These are phyloP conservation scores for Pollenia angustigena DNA, from an alignment of 2,888 invertebrate genomes.

Conservation along the genomic window DNA sequence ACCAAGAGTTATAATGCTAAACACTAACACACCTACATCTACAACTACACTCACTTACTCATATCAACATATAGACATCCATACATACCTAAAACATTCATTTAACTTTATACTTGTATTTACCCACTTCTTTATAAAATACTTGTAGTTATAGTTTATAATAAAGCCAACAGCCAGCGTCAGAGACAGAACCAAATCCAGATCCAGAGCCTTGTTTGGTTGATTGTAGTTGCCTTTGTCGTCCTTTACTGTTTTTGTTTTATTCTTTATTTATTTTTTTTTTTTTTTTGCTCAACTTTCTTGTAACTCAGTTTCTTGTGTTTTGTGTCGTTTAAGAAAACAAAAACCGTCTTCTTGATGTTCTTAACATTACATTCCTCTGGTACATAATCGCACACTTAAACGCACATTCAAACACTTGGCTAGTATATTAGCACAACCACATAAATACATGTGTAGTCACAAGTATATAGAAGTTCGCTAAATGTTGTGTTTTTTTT, in stretches of 20 bases:
- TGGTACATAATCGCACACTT: slow-evolving; percentile 46
- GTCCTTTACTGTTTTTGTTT: slow-evolving; percentile 32
- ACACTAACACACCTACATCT: slow-evolving; percentile 14
- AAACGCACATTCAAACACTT: slow-evolving; percentile 21
- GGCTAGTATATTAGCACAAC: slow-evolving; percentile 15
- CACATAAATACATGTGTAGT: background rate
- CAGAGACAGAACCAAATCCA: slow-evolving; percentile 37
- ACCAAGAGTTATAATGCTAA: slow-evolving; percentile 63
- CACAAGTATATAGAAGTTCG: background rate
- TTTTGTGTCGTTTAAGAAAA: slow-evolving; percentile 72
- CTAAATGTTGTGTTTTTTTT: background rate
- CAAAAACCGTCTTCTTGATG: slow-evolving; percentile 60
- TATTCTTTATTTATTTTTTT: slow-evolving; percentile 20
- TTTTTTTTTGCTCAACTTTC: slow-evolving; percentile 40
- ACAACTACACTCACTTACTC: slow-evolving; percentile 29
- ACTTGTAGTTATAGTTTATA: slow-evolving; percentile 73
- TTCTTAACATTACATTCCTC: slow-evolving; percentile 62
- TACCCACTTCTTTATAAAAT: slow-evolving; percentile 73
- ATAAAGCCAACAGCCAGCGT: slow-evolving; percentile 66
- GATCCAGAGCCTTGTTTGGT: slow-evolving; percentile 17
- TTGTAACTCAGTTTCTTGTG: slow-evolving; percentile 65
- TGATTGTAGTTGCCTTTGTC: slow-evolving; percentile 38
- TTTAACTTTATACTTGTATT: slow-evolving; percentile 68
- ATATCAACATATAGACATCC: slow-evolving; percentile 22
- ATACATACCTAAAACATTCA: slow-evolving; percentile 58